phyloP scores from a whole-genome alignment of 2,888 invertebrate genomes.

The Venustoraphidia nigricollis region DNA sequence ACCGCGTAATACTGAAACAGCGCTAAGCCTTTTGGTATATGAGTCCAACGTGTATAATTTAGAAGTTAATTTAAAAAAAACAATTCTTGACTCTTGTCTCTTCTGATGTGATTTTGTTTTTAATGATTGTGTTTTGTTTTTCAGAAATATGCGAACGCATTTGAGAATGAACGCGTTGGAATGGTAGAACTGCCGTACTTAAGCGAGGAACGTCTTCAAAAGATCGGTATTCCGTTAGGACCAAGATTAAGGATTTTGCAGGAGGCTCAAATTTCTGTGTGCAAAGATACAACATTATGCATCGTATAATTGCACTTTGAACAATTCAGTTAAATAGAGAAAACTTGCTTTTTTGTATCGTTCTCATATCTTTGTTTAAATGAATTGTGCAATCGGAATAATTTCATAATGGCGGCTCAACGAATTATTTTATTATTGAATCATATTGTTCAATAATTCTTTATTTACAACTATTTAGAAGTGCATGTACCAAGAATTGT shows the following conservation, averaged over 20 bases:
- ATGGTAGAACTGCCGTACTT: conserved; percentile 84
- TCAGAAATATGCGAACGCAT: conserved; percentile 72
- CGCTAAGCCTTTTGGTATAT: no score
- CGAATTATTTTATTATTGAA: not conserved
- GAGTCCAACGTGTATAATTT: not conserved
- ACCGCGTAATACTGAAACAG: no score
- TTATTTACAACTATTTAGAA: no score
- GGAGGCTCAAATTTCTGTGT: conserved; percentile 57
- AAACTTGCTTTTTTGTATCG: no score
- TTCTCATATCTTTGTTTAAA: no score
- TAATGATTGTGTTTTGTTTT: conserved; percentile 17
- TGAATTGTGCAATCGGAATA: not conserved
- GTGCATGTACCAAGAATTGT: no score
- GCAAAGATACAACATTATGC: conserved; percentile 45
- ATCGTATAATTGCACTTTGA: conserved; percentile 31
- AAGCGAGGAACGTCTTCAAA: conserved; percentile 73
- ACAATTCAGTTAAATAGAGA: no score
- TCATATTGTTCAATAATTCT: no score
- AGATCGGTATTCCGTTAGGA: conserved; percentile 81
- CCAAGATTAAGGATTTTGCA: conserved; percentile 76
- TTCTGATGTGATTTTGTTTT: conserved; percentile 3
- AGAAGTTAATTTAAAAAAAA: not conserved
- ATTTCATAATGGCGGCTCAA: conserved; percentile 3
- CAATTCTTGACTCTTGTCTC: not conserved
- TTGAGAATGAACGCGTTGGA: conserved; percentile 76